Evolutionary conservation across 2,797 vertebrate species (phyloP).

Genomic region (Malacoraja senta): DNA sequence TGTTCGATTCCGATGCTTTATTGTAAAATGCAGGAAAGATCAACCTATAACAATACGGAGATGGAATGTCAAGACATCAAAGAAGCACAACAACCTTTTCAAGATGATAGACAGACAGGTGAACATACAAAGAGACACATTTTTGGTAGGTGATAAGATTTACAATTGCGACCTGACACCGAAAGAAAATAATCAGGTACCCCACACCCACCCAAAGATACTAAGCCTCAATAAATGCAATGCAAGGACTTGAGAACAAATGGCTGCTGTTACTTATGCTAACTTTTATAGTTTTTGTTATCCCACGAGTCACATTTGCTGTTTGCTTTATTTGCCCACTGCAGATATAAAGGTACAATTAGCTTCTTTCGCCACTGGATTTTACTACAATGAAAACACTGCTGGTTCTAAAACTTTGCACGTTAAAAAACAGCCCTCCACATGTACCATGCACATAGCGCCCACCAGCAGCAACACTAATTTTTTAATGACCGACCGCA

Average conservation of each 20-base stretch:
- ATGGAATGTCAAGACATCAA: not conserved
- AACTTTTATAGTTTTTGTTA: constrained; percentile 13
- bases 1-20: not conserved
- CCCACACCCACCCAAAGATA: not conserved
- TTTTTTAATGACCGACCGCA: not conserved
- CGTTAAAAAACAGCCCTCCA: not conserved
- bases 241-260: not conserved
- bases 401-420: not conserved
- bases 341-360: constrained; percentile 15
- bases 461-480: not conserved
- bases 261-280: constrained; percentile 6
- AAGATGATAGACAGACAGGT: not conserved
- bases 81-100: not conserved
- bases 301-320: constrained; percentile 8
- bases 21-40: not conserved
- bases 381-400: not conserved
- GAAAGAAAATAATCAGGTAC: not conserved
- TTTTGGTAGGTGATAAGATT: not conserved
- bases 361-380: constrained; percentile 6
- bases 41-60: not conserved
- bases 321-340: constrained; percentile 17
- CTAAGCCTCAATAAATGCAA: not conserved
- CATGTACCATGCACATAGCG: not conserved
- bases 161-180: not conserved
- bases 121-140: not conserved